phyloP scores from a whole-genome alignment of 2,797 vertebrate genomes.

The Neosilurus mollespiculum region DNA sequence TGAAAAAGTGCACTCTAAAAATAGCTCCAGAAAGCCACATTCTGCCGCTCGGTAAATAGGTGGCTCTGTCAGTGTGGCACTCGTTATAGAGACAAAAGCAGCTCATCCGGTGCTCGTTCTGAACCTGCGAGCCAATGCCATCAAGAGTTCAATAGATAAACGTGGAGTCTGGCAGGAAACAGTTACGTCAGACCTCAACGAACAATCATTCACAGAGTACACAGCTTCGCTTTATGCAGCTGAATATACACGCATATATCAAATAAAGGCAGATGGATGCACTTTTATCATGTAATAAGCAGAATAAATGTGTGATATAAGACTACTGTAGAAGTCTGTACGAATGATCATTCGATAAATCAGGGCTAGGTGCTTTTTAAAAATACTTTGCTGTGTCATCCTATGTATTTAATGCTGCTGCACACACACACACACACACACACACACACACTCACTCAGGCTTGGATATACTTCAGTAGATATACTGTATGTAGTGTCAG shows the following conservation, averaged over 20 bases:
- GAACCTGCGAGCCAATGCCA: background rate
- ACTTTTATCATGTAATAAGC: background rate
- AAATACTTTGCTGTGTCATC: background rate
- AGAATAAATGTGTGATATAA: background rate
- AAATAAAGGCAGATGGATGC: background rate
- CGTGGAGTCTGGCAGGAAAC: background rate
- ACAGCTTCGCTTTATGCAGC: background rate
- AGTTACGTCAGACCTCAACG: background rate
- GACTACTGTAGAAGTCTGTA: background rate
- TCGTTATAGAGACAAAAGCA: constrained; percentile 68
- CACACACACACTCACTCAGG: constrained; percentile 2
- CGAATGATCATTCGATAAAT: background rate
- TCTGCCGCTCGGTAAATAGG: constrained; percentile 68
- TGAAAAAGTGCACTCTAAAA: constrained; percentile 64
- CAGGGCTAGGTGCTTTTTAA: background rate
- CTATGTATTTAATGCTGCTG: background rate
- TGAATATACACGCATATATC: background rate
- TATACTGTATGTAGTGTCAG: background rate
- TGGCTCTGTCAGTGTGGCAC: constrained; percentile 60
- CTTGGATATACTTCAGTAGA: background rate
- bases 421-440: background rate
- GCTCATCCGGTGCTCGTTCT: constrained; percentile 60
- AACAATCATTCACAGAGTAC: background rate
- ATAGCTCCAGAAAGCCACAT: constrained; percentile 65
- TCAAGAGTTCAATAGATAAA: constrained; percentile 27